phyloP scores from a whole-genome alignment of 1,140 invertebrate genomes.

The Heterodera schachtii region DNA sequence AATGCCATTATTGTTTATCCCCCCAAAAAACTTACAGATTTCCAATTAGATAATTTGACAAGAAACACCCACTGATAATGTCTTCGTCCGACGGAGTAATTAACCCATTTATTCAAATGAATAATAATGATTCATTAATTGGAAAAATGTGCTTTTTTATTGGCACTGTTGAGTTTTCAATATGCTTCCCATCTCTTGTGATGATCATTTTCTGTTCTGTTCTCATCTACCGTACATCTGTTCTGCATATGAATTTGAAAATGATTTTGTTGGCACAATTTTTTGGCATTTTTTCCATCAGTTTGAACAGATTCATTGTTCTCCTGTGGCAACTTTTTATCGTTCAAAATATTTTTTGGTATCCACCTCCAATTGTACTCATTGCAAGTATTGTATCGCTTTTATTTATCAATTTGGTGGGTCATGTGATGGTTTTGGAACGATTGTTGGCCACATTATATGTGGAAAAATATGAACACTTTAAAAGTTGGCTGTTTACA shows the following conservation, averaged over 20 bases:
- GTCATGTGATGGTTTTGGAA: not conserved
- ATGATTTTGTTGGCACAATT: not conserved
- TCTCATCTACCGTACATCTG: not conserved
- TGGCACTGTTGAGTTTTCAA: too few species aligned
- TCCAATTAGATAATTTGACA: too few species aligned
- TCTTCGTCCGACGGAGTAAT: too few species aligned
- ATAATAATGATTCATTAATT: too few species aligned
- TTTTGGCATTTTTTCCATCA: not conserved
- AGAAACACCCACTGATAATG: too few species aligned
- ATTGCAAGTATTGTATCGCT: not conserved
- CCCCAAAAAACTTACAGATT: too few species aligned
- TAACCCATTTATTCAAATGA: too few species aligned
- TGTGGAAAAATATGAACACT: not conserved
- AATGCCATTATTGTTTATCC: too few species aligned
- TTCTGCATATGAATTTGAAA: not conserved
- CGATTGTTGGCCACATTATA: not conserved
- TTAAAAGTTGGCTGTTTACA: not conserved
- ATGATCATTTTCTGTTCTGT: not conserved
- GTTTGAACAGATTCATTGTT: not conserved
- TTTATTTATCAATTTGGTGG: not conserved
- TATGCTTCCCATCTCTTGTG: too few species aligned
- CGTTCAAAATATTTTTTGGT: not conserved
- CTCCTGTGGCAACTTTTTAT: not conserved
- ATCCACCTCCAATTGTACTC: not conserved
- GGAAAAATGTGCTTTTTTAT: too few species aligned